Base-by-base conservation (phyloP, 2,888 invertebrate genomes). In the Nemapogon koenigi region DNA sequence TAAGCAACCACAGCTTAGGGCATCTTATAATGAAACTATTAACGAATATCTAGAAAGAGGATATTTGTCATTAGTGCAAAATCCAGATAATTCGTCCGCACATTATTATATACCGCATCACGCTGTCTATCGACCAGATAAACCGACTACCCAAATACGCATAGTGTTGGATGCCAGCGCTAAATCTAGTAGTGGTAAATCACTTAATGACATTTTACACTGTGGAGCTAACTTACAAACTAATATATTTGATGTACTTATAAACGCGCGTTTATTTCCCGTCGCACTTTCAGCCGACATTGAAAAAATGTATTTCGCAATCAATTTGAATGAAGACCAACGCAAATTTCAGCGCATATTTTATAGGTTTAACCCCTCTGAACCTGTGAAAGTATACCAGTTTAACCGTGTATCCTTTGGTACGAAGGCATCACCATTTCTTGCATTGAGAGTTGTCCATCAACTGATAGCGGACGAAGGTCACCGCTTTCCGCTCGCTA, bases 181-280 rank as follows among this genome's bases (percentile, higher is more conserved):
- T 18, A 44, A 38, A 32, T 41, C 42, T 7, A 27, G 25, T 14
- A 19, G 41, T 17, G 43, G 42, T 7, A 13, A 35, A 14, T 46
- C 43, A 18, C 28, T 44, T 3, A 46, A 42, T 30, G 42, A 46
- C 15, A 25, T 44, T 10, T 19, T 46, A 8, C 42, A 45, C 40
- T 26, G 33, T n/a, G 46, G 46, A 3, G 39, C 43, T 3, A 46
- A 46, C 28, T 31, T 45, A 17, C 46, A 44, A 38, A 37, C 35
- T 26, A 41, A 44, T 35, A 17, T 46, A 14, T 44, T 44, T 35
- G n/a, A 36, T 7, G 7, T 46, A 3, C 33, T 46, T 18, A 19
- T 44, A 3, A 38, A 44, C 27, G 41, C 44, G 29, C 41, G 46
- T 7, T 25, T 43, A 13, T 43, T 41, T 30, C 43, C 41, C 3